A percentile compares a stretch with the other conserved stretches of the same genome.
phyloP scores from a whole-genome alignment of 1,140 invertebrate genomes.

The Aricia agestis region DNA sequence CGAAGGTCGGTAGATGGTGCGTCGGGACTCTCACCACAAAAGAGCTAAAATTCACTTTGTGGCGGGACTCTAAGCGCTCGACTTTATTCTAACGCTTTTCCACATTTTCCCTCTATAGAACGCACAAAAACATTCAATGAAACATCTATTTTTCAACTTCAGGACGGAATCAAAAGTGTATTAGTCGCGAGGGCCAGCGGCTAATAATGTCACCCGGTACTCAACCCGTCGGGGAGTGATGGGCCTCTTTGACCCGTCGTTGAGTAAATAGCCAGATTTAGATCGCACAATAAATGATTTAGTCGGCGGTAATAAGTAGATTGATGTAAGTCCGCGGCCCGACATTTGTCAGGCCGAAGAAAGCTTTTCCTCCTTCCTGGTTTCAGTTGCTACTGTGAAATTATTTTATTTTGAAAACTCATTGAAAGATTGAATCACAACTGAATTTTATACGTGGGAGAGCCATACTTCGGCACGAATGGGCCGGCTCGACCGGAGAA shows the following conservation, averaged over 20 bases:
- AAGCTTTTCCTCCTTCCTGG: not conserved
- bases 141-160: not conserved
- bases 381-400: not conserved
- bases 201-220: slow-evolving; percentile 13
- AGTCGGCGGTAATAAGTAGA: slow-evolving; percentile 60
- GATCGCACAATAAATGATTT: slow-evolving; percentile 67
- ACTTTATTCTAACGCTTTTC: too few relatives aligned
- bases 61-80: too few relatives aligned
- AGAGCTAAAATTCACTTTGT: too few relatives aligned
- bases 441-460: too few relatives aligned
- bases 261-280: slow-evolving; percentile 63
- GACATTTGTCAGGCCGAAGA: slow-evolving; percentile 49
- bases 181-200: not conserved
- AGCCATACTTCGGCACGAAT: too few relatives aligned
- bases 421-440: too few relatives aligned
- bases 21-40: too few relatives aligned
- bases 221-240: slow-evolving; percentile 42
- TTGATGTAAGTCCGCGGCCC: slow-evolving; percentile 48
- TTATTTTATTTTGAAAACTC: not conserved
- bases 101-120: too few relatives aligned
- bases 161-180: slow-evolving; percentile 14
- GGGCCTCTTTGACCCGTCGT: slow-evolving; percentile 50
- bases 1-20: too few relatives aligned
- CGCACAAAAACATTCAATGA: too few relatives aligned
- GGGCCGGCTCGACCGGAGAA: too few relatives aligned